Conservation (phyloP, 2,888 invertebrate species). For the Lottia scabra region DNA sequence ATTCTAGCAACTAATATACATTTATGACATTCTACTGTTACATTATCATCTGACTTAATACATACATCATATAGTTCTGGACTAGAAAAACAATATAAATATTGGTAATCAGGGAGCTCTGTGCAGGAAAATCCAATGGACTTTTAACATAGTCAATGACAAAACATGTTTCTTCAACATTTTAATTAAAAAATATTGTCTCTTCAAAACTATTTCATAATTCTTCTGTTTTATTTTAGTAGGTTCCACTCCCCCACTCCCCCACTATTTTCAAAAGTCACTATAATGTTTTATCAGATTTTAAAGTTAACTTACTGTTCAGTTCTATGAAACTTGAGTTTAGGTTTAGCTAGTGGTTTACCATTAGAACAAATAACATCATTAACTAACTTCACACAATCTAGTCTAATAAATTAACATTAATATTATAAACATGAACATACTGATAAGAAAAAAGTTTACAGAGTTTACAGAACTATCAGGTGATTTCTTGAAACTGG, state of each 20-base stretch:
- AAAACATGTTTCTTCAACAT: too few relatives aligned
- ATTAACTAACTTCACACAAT: constrained; percentile 51
- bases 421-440: too few relatives aligned
- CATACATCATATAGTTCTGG: constrained; percentile 76
- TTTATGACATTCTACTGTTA: constrained; percentile 77
- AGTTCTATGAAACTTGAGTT: constrained; percentile 71
- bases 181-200: too few relatives aligned
- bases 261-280: too few relatives aligned
- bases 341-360: constrained; percentile 54
- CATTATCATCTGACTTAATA: constrained; percentile 72
- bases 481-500: too few relatives aligned
- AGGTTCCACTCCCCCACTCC: too few relatives aligned
- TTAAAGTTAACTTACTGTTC: constrained; percentile 56
- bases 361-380: constrained; percentile 47
- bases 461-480: too few relatives aligned
- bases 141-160: neutral
- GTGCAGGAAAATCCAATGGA: neutral
- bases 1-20: constrained; percentile 84
- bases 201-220: too few relatives aligned
- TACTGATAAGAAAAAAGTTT: too few relatives aligned
- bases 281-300: too few relatives aligned
- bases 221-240: too few relatives aligned
- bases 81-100: constrained; percentile 26
- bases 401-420: constrained; percentile 41
- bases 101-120: too few relatives aligned